phyloP scores from a whole-genome alignment of 2,113 vertebrate species.

The Rhinopomastus cyanomelas region DNA sequence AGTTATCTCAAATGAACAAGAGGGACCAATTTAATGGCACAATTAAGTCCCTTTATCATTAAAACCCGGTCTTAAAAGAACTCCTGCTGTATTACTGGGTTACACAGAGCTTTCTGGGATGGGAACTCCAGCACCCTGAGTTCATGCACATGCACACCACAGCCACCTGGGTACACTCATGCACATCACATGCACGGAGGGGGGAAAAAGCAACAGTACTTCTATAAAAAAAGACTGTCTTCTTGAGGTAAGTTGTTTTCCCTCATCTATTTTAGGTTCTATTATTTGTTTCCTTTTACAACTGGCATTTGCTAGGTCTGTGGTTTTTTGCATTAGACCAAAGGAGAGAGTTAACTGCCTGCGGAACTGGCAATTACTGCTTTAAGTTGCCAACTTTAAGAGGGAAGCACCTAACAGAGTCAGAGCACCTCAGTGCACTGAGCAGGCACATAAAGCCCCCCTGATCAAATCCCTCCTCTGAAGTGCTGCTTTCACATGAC shows the following conservation, averaged over 20 bases:
- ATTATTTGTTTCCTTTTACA: not conserved
- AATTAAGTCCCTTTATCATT: not conserved
- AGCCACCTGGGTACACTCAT: constrained; percentile 54
- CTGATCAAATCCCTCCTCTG: constrained; percentile 7
- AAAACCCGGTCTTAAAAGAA: constrained; percentile 44
- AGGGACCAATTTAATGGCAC: constrained; percentile 6
- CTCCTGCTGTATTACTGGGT: constrained; percentile 45
- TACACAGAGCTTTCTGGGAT: constrained; percentile 63
- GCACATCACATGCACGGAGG: constrained; percentile 57
- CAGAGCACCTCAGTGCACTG: not conserved
- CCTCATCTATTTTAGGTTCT: not conserved
- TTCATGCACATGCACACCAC: constrained; percentile 76
- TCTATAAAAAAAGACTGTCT: not conserved
- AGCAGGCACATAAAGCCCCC: not conserved
- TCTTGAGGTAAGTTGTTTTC: not conserved
- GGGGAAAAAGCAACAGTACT: constrained; percentile 60
- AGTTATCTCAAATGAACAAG: constrained; percentile 3
- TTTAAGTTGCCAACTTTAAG: not conserved
- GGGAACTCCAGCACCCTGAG: constrained; percentile 50
- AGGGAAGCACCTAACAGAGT: not conserved
- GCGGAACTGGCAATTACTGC: not conserved
- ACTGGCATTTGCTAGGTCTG: not conserved
- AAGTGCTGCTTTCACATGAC: not conserved
- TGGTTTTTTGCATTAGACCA: not conserved
- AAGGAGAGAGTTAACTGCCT: not conserved